phyloP scores from a whole-genome alignment of 1,140 invertebrate species.

The Pectinophora gossypiella region DNA sequence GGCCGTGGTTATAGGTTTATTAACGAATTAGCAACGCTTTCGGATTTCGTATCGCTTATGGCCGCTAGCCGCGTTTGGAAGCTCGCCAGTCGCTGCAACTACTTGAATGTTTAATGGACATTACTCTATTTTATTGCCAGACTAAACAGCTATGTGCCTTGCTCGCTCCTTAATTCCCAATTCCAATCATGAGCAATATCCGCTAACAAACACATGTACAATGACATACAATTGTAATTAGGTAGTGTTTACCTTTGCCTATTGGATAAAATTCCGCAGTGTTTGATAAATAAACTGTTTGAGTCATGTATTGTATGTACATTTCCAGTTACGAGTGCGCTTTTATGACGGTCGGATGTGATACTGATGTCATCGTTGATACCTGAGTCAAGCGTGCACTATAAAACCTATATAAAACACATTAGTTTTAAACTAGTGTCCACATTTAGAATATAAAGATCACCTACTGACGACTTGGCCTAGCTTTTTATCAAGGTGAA shows the following conservation, averaged over 20 bases:
- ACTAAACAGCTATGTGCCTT: neutral
- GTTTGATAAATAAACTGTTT: too few species aligned
- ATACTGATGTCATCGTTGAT: neutral
- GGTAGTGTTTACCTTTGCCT: too few species aligned
- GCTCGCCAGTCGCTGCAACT: constrained; percentile 13
- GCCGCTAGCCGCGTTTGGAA: constrained; percentile 11
- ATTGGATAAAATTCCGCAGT: too few species aligned
- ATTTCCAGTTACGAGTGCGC: neutral
- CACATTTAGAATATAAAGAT: too few species aligned
- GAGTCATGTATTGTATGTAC: too few species aligned
- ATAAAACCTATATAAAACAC: constrained; percentile 14
- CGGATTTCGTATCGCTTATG: constrained; percentile 14
- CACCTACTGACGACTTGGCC: too few species aligned
- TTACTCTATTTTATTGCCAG: constrained; percentile 15
- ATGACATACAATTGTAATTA: too few species aligned
- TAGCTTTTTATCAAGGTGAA: too few species aligned
- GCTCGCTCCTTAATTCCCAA: neutral
- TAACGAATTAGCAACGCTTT: constrained; percentile 27
- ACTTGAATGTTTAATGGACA: constrained; percentile 19
- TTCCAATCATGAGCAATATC: too few species aligned
- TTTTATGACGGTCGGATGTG: neutral
- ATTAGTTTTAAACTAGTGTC: neutral
- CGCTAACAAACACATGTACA: too few species aligned
- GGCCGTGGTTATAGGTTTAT: constrained; percentile 13
- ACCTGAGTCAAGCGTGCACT: neutral